A percentile compares a stretch with the other conserved stretches of the same genome.
Evolutionary conservation across 2,113 vertebrate species (phyloP).

Genomic region (Camarhynchus parvulus): DNA sequence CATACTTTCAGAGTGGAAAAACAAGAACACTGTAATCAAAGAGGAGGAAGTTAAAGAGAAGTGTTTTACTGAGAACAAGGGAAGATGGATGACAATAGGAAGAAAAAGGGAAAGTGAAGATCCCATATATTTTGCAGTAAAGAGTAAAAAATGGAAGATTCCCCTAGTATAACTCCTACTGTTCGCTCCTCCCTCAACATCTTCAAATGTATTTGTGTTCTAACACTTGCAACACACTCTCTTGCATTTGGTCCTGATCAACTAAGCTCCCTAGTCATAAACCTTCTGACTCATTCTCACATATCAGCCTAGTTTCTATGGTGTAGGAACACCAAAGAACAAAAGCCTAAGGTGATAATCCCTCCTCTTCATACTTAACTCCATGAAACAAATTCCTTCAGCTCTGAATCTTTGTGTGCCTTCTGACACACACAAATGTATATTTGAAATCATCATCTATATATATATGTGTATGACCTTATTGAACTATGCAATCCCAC

Average conservation of each 20-base stretch:
- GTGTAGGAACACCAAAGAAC: neutral
- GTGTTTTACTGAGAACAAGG: neutral
- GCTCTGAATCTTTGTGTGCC: neutral
- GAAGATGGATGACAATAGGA: neutral
- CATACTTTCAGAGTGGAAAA: slow-evolving; percentile 10
- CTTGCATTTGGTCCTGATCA: slow-evolving; percentile 4
- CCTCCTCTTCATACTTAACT: neutral
- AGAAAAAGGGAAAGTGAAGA: neutral
- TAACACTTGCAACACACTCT: neutral
- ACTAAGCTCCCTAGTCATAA: neutral
- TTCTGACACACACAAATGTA: neutral
- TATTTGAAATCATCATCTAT: neutral
- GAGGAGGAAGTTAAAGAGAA: neutral
- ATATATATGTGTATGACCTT: neutral
- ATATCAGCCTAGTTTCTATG: neutral
- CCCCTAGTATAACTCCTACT: neutral
- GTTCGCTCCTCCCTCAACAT: neutral
- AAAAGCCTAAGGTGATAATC: neutral
- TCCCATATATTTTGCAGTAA: neutral
- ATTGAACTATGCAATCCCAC: neutral
- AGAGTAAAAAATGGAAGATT: neutral
- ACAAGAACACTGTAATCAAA: neutral
- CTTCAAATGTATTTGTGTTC: neutral
- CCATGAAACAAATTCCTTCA: neutral
- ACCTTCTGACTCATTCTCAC: neutral